Conservation (phyloP, 2,888 invertebrate genomes). For the Drosophila subsilvestris region DNA sequence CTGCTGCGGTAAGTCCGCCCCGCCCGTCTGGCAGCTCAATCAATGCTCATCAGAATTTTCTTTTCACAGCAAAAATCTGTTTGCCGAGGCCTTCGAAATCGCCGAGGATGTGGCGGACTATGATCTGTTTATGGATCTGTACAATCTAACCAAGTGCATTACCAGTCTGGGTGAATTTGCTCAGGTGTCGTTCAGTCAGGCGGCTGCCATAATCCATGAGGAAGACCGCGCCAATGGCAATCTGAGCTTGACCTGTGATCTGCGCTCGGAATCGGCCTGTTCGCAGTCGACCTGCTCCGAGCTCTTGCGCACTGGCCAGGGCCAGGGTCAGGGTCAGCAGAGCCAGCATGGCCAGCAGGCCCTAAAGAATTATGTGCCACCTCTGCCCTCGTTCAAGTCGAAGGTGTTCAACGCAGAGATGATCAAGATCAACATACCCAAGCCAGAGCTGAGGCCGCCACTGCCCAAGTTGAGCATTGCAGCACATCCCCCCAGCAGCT, state of each 20-base stretch:
- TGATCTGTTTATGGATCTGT: slow-evolving; percentile 94
- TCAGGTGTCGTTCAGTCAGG: slow-evolving; percentile 89
- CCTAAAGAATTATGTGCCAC: slow-evolving; percentile 83
- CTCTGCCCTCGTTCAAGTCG: slow-evolving; percentile 83
- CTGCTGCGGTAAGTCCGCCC: slow-evolving; percentile 87
- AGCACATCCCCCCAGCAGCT: slow-evolving; percentile 42
- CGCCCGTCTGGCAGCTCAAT: neutral
- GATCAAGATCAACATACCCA: slow-evolving; percentile 84
- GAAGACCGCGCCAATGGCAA: slow-evolving; percentile 67
- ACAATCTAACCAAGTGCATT: slow-evolving; percentile 88
- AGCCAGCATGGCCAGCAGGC: slow-evolving; percentile 50
- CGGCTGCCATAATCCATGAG: slow-evolving; percentile 84
- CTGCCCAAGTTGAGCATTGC: slow-evolving; percentile 65
- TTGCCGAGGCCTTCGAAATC: slow-evolving; percentile 92
- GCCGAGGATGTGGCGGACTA: slow-evolving; percentile 94
- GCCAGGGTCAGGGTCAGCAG: slow-evolving; percentile 23
- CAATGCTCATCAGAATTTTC: too few species aligned
- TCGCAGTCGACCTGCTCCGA: slow-evolving; percentile 89
- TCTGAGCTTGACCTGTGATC: slow-evolving; percentile 64
- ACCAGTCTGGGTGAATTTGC: slow-evolving; percentile 87
- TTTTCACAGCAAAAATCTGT: slow-evolving; percentile 87
- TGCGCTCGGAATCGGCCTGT: slow-evolving; percentile 88
- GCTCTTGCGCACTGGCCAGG: slow-evolving; percentile 39
- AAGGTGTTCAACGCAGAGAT: slow-evolving; percentile 83
- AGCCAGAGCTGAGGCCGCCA: slow-evolving; percentile 80